Percentiles rank a stretch among this genome's conserved stretches.
Evolutionary conservation across 2,113 vertebrate genomes (phyloP).

Genomic region (Nasalis larvatus): DNA sequence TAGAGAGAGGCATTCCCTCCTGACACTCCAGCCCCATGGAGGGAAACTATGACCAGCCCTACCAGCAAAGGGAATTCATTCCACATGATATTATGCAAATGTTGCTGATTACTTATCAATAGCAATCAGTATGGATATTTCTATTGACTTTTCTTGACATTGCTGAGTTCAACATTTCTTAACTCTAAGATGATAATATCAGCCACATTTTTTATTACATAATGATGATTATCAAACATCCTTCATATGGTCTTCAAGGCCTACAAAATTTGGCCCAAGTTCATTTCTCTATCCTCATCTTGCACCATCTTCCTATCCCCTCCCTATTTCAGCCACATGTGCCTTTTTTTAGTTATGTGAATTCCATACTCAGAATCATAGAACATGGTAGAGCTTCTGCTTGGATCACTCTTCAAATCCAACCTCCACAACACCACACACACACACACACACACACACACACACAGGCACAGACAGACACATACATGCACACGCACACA

Average conservation of each 20-base stretch:
- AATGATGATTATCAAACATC: neutral
- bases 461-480: neutral
- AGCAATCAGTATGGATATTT: neutral
- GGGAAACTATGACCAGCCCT: neutral
- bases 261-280: neutral
- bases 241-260: neutral
- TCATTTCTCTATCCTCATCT: neutral
- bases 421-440: neutral
- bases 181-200: neutral
- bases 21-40: neutral
- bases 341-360: neutral
- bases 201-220: neutral
- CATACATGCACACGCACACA: neutral
- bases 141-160: neutral
- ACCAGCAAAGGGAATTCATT: neutral
- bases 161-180: neutral
- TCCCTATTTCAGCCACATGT: neutral
- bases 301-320: neutral
- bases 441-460: neutral
- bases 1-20: neutral
- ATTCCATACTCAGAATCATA: neutral
- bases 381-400: neutral
- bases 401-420: neutral
- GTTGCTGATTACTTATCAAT: neutral
- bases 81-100: neutral